A percentile compares a stretch with the other conserved stretches of the same genome.
These are phyloP conservation scores for Globodera rostochiensis DNA, from an alignment of 1,140 invertebrate genomes.

Conservation along the genomic window DNA sequence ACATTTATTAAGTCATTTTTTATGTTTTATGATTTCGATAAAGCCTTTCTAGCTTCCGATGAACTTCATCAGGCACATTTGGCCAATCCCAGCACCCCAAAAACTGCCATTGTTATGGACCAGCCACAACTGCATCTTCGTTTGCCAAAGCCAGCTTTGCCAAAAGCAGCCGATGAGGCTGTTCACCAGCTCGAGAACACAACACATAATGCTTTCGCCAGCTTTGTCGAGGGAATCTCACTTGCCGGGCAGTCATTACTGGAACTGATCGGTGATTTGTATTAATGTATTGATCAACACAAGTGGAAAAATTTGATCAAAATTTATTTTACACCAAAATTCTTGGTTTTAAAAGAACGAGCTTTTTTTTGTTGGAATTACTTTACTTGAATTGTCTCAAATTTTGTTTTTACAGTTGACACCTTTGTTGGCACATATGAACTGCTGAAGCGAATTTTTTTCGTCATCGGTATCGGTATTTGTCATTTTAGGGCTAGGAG, in stretches of 20 bases:
- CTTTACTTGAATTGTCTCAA: no score
- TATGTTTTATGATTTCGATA: no score
- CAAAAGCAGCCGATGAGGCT: not conserved
- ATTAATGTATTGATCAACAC: not conserved
- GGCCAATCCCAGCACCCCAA: not conserved
- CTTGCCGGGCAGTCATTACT: not conserved
- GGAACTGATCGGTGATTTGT: not conserved
- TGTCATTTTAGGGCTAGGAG: no score
- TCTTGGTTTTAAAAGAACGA: no score
- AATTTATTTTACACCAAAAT: no score
- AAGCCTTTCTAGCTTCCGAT: not conserved
- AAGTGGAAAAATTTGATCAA: not conserved
- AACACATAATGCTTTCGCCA: not conserved
- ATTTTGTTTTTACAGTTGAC: not conserved
- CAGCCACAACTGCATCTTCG: not conserved
- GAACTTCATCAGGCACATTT: not conserved
- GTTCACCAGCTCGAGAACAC: not conserved
- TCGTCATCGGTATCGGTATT: slow-evolving; percentile 4
- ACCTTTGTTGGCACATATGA: not conserved
- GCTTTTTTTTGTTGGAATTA: no score
- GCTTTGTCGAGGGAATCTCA: not conserved
- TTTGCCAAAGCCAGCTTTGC: no score
- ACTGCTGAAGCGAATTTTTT: not conserved
- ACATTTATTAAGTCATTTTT: no score
- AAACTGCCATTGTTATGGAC: not conserved